Conservation (phyloP, 2,888 invertebrate species). For the Chalcis sispes region DNA sequence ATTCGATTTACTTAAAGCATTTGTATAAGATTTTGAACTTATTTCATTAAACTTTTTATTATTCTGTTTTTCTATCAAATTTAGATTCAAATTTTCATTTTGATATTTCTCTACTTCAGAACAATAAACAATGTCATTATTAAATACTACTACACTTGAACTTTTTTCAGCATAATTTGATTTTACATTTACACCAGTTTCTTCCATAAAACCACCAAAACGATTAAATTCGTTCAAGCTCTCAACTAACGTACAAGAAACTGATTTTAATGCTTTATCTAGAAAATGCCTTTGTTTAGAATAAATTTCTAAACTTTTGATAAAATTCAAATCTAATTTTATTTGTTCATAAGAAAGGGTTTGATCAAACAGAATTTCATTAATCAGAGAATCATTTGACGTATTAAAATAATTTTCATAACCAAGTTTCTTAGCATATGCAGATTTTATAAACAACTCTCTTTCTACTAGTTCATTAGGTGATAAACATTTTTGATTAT, state of each 20-base stretch:
- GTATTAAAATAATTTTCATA: conserved; percentile 54
- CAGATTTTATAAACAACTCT: conserved; percentile 46
- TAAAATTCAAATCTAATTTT: conserved; percentile 37
- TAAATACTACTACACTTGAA: not conserved
- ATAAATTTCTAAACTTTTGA: not conserved
- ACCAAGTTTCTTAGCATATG: conserved; percentile 45
- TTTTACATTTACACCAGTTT: conserved; percentile 11
- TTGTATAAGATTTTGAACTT: conserved; percentile 31
- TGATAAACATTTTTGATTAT: conserved; percentile 24
- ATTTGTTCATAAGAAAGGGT: conserved; percentile 28
- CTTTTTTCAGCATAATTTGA: conserved; percentile 1
- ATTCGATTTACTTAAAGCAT: conserved; percentile 40
- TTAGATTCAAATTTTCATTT: not conserved
- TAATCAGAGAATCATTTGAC: conserved; percentile 52
- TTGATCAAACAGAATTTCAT: conserved; percentile 51
- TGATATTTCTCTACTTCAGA: conserved; percentile 16
- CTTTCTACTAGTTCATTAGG: conserved; percentile 47
- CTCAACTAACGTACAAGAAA: conserved; percentile 50
- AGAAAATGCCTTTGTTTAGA: conserved; percentile 1
- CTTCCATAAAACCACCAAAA: conserved; percentile 53
- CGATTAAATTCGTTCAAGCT: conserved; percentile 54
- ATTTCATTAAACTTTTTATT: not conserved
- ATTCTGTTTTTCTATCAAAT: not conserved
- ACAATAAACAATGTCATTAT: not conserved
- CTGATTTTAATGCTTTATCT: conserved; percentile 28